Evolutionary conservation across 2,113 vertebrate species (phyloP).

Genomic region (Mustelus asterias): DNA sequence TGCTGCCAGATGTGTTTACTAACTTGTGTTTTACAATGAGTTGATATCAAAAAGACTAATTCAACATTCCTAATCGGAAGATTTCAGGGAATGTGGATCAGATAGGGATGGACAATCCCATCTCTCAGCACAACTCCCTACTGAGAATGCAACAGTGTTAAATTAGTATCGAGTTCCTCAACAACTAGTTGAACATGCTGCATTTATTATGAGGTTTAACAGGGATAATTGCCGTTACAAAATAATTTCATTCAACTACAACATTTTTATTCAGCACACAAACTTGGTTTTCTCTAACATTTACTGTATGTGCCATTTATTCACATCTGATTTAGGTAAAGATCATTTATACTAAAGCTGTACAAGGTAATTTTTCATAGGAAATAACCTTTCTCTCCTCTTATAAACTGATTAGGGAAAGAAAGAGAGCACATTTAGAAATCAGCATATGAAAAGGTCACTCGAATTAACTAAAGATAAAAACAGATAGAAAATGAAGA

Average conservation of each 20-base stretch:
- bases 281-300: background rate
- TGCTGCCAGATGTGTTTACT: background rate
- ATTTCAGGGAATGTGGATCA: background rate
- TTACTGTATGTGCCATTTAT: background rate
- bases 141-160: background rate
- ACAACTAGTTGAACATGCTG: background rate
- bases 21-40: background rate
- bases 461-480: slow-evolving; percentile 33
- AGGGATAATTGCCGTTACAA: background rate
- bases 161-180: background rate
- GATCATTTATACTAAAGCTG: background rate
- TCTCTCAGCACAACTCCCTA: background rate
- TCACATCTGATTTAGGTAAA: slow-evolving; percentile 18
- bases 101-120: background rate
- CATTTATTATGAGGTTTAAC: background rate
- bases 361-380: background rate
- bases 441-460: slow-evolving; percentile 38
- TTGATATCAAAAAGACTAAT: background rate
- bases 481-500: background rate
- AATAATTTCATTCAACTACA: background rate
- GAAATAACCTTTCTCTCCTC: slow-evolving; percentile 17
- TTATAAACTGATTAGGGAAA: background rate
- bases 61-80: background rate
- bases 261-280: background rate
- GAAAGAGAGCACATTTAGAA: slow-evolving; percentile 15